These are phyloP conservation scores for Alethe diademata DNA, from an alignment of 2,113 vertebrate genomes.

Conservation along the genomic window DNA sequence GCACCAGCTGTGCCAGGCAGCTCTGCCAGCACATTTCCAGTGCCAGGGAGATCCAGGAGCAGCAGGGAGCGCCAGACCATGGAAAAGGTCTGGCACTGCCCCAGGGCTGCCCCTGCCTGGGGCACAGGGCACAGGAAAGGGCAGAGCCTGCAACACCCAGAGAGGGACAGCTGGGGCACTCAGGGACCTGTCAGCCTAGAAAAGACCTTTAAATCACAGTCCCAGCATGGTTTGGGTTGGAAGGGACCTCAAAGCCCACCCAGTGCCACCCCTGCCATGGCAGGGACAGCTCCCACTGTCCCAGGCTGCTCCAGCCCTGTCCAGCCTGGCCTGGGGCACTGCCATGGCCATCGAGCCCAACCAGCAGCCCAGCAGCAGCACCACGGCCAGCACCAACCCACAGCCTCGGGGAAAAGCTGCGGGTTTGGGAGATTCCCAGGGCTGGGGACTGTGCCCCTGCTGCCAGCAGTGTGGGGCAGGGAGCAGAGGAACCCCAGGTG, in stretches of 20 bases:
- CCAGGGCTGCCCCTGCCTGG: neutral
- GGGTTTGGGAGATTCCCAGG: neutral
- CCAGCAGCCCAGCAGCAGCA: neutral
- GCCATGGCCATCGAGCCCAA: accelerated
- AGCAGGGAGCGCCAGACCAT: neutral
- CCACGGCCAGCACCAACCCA: neutral
- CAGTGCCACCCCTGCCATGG: neutral
- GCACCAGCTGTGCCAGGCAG: neutral
- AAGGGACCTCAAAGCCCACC: neutral
- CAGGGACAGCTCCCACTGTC: neutral
- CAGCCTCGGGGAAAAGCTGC: too few relatives aligned
- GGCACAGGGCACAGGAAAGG: neutral
- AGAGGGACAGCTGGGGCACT: neutral
- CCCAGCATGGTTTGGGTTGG: neutral
- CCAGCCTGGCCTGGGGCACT: neutral
- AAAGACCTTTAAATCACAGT: neutral
- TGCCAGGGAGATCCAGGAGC: neutral
- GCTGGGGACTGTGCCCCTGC: neutral
- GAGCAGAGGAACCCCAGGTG: neutral
- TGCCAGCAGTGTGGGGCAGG: neutral
- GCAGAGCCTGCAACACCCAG: neutral
- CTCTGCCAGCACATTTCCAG: neutral
- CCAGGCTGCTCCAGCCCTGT: neutral
- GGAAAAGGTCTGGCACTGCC: neutral
- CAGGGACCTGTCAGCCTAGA: neutral